Conservation (phyloP, 30 jellyfish, hydroid and myxozoan genomes). For the Aurelia coerulea region DNA sequence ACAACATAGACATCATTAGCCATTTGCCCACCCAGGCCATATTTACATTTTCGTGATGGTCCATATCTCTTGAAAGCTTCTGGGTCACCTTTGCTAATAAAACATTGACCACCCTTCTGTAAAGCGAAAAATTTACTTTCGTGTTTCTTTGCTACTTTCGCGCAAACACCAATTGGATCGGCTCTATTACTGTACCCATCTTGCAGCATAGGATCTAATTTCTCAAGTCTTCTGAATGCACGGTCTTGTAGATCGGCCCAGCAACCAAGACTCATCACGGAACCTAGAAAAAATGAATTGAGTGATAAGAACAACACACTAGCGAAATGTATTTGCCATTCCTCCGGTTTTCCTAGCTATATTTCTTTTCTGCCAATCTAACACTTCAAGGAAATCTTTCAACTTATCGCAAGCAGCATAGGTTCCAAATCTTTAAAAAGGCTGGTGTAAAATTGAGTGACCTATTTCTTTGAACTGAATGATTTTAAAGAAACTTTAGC, state of each 20-base stretch:
- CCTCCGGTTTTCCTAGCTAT: no score
- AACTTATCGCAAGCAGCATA: no score
- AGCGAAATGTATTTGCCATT: no score
- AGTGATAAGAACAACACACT: neutral
- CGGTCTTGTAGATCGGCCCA: slow-evolving; percentile 99
- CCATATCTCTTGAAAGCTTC: slow-evolving; percentile 74
- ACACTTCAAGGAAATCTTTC: no score
- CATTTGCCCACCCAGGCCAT: slow-evolving; percentile 99
- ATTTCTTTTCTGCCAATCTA: no score
- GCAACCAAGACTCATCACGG: slow-evolving; percentile 98
- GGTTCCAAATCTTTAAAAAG: no score
- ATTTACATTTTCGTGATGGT: slow-evolving; percentile 93
- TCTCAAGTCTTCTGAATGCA: slow-evolving; percentile 92
- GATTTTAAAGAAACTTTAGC: no score
- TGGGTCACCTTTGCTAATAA: slow-evolving; percentile 70
- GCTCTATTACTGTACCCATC: slow-evolving; percentile 74
- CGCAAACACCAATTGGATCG: slow-evolving; percentile 89
- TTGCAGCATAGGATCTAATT: slow-evolving; percentile 72
- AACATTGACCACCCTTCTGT: slow-evolving; percentile 98
- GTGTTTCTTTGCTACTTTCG: slow-evolving; percentile 83
- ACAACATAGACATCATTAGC: slow-evolving; percentile 94
- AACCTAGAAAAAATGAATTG: slow-evolving; percentile 56
- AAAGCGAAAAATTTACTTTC: slow-evolving; percentile 80
- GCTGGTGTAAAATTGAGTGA: no score
- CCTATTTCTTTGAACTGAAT: no score